Evolutionary conservation across 2,113 vertebrate species (phyloP).

Genomic region (Apteryx owenii): DNA sequence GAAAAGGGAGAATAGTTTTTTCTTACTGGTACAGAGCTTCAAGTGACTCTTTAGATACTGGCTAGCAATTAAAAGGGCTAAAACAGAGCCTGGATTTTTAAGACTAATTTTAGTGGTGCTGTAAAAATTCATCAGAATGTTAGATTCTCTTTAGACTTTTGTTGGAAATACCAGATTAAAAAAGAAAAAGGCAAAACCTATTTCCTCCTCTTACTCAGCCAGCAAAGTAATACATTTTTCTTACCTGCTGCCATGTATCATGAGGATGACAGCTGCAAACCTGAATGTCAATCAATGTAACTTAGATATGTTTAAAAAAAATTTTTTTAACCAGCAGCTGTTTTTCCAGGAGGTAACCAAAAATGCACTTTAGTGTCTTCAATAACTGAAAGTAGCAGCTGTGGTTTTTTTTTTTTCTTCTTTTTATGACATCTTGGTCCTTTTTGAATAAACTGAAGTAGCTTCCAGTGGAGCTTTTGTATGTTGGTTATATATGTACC

Average conservation of each 20-base stretch:
- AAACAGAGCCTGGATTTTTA: constrained; percentile 67
- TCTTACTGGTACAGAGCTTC: constrained; percentile 67
- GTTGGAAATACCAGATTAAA: constrained; percentile 24
- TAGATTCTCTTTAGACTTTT: constrained; percentile 31
- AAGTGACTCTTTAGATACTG: constrained; percentile 54
- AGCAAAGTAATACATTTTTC: constrained; percentile 33
- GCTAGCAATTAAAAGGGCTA: constrained; percentile 66
- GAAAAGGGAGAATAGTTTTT: constrained; percentile 54
- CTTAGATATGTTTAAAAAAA: constrained; percentile 1
- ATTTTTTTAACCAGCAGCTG: constrained; percentile 69
- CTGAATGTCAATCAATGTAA: constrained; percentile 62
- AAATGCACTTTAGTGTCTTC: constrained; percentile 79
- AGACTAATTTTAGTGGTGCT: constrained; percentile 71
- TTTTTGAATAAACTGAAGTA: constrained; percentile 75
- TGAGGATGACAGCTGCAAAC: constrained; percentile 49
- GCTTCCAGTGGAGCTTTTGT: constrained; percentile 77
- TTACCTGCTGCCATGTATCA: constrained; percentile 55
- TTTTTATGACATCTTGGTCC: constrained; percentile 61
- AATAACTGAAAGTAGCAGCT: constrained; percentile 70
- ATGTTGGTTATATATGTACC: constrained; percentile 78
- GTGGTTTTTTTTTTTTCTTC: neutral
- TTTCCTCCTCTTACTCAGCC: constrained; percentile 48
- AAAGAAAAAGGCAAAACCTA: neutral
- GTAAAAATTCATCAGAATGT: constrained; percentile 65
- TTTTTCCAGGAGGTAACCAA: constrained; percentile 70